Evolutionary conservation across 2,113 vertebrate species (phyloP).

Genomic region (Odontesthes bonariensis): DNA sequence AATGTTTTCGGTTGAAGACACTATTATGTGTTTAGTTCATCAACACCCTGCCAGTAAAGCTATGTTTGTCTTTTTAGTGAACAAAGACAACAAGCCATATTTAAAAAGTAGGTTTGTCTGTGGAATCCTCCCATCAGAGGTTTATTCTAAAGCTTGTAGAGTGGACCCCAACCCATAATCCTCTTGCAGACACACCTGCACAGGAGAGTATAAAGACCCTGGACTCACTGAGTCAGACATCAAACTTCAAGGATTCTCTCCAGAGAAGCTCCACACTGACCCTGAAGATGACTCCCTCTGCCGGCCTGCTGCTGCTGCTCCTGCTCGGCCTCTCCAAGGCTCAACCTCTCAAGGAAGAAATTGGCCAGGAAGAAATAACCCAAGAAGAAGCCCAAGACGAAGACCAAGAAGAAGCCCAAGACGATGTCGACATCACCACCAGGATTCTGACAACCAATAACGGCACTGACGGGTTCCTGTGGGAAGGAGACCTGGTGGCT

Average conservation of each 20-base stretch:
- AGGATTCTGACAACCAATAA: conserved; percentile 20
- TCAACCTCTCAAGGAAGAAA: not conserved
- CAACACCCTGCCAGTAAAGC: not conserved
- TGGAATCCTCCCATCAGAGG: not conserved
- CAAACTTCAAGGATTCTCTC: conserved; percentile 19
- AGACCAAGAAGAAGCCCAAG: not conserved
- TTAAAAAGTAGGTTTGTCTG: conserved; percentile 15
- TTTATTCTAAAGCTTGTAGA: not conserved
- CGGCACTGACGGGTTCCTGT: not conserved
- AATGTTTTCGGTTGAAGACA: not conserved
- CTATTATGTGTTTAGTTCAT: not conserved
- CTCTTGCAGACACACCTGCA: conserved; percentile 5
- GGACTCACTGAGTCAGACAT: conserved; percentile 13
- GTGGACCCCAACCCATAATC: conserved; percentile 15
- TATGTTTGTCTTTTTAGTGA: not conserved
- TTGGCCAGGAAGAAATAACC: too few relatives aligned
- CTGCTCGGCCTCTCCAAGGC: conserved; percentile 19
- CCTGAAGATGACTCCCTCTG: conserved; percentile 7
- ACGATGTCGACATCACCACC: not conserved
- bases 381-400: not conserved
- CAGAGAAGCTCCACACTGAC: conserved; percentile 3
- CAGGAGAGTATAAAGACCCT: conserved; percentile 4
- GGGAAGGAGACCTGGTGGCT: conserved; percentile 9
- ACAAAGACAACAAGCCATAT: not conserved
- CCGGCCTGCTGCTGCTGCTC: conserved; percentile 26